Base-by-base conservation (phyloP, 2,888 invertebrate species). In the Tinea trinotella region DNA sequence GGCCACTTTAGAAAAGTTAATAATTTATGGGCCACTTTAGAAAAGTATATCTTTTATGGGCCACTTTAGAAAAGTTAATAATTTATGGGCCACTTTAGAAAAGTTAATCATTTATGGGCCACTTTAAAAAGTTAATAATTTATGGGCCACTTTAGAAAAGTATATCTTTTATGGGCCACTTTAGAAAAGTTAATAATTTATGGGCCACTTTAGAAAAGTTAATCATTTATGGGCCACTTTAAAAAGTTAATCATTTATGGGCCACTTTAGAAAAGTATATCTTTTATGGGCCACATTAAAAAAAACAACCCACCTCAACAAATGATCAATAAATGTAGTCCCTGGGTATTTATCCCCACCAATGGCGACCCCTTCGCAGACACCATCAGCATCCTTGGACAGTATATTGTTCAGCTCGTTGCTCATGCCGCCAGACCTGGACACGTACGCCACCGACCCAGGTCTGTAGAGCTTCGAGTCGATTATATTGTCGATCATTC, bases 401-500 rank as follows among this genome's bases (percentile, higher is more conserved):
- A 99, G 90, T 52, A 99, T 98, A 76, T 99, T 99, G 87, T 99
- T 99, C 57, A 99, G 85, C 73, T 99, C 99, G 75, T 99, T 99
- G 52, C 98, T 98, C 99, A 99, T 99, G 6, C 99, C 99, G 22
- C 99, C 99, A 0, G 98, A 99, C 17, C 99, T 91, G 0, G 98
- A 99, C 0, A 99, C 99, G 74, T 99, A 99, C 0, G 98, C 99
- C 54, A 99, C 97, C 90, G 90, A 92, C 65, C 99, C 99, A 0
- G 98, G 94, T 20, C 99, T 87, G 83, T 99, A 99, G 10, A 99
- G 88, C 74, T 98, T 98, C 60, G 98, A 98, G 70, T 98, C 95
- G 1, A 99, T 85, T 61, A 99, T 98, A 72, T 99, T 99, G 76
- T 99, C 99, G 89, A 99, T 94, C 99, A 99, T 99, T 56, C 99